Base-by-base conservation (phyloP, 2,888 invertebrate genomes). In the Cetonia aurata region DNA sequence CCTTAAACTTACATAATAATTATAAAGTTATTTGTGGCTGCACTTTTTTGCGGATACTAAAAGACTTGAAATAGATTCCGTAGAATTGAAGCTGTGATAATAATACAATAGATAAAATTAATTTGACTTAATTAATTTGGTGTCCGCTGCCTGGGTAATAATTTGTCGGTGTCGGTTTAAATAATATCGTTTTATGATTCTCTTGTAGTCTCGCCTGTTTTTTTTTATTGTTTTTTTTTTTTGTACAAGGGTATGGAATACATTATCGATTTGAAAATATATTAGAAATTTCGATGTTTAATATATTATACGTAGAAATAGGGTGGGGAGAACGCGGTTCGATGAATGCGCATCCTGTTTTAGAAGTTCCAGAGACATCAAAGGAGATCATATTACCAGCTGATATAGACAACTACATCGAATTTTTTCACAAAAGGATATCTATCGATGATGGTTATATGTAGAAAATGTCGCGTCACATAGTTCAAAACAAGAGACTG, bases 161-260 rank as follows among this genome's bases (percentile, higher is more conserved):
- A 48, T 60, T 60, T 60, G 60, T 62, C 62, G 62, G 62, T 62
- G 48, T 62, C 62, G n/a, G n/a, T n/a, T 62, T 50, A 62, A 62
- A 62, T 62, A 48, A 33, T 50, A 62, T 37, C 48, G 15, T 48
- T 62, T 50, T 33, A 62, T 50, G 50, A 62, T 62, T 62, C 48
- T 62, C 48, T 62, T 62, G 48, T 62, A 50, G 62, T 62, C 62
- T 50, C 33, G 15, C 13, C 48, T 33, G 48, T 48, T 62, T 62
- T 62, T 62, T n/a, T n/a, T n/a, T n/a, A n/a, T 33, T 15, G 37
- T 17, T 3, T 62, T 12, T 41, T 17, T 41, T 41, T 57, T 9
- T 17, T 17, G 31, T n/a, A n/a, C 15, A 25, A 60, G 48, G 48
- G 13, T 62, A 15, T 44, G 15, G 62, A 62, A 62, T 62, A 48